Evolutionary conservation across 2,797 vertebrate species (phyloP), one percentile per base, ranked within the genome.

Genomic region (Pempheris klunzingeri): DNA sequence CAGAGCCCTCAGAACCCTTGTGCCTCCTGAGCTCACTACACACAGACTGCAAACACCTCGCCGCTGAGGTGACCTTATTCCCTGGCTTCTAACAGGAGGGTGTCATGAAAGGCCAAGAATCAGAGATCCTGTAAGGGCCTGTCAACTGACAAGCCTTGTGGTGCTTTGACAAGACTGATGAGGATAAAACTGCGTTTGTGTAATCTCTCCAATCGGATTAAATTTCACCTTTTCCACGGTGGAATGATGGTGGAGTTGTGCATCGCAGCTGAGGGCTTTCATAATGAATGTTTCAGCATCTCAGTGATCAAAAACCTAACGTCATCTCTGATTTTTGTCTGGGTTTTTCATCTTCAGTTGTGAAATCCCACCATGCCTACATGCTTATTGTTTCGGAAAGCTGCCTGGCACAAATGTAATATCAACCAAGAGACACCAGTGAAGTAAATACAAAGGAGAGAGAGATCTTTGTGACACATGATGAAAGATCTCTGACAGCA

Each of bases 121-220:
- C 84, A 58, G 78, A 83, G 60, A 82, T 60, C 47, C 76, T 77
- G 72, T 39, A 80, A 71, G 60, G 36, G 75, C 67, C 67, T 54
- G 64, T 71, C 70, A 30, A 28, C 74, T 78, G 80, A 87, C 88
- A 78, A 81, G 74, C 76, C 77, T 67, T 26, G 57, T 67, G 55
- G 61, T 78, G 83, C 78, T 81, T 60, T 73, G 79, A 88, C 85
- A 86, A 66, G 85, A 91, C 74, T 67, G 79, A 87, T 67, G 67
- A 72, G 84, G 84, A 91, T 77, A 79, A 85, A 88, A 91, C 80
- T 88, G 78, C 57, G 64, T 85, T 81, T 83, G 81, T 88, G 71
- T 89, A 90, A 93, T 92, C 90, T 88, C 82, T 86, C 69, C 82
- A 68, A 85, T 92, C 69, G 64, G 87, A 93, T 93, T 91, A 90